These are phyloP conservation scores for Ceyx cyanopectus DNA, from an alignment of 2,113 vertebrate species.

Conservation along the genomic window DNA sequence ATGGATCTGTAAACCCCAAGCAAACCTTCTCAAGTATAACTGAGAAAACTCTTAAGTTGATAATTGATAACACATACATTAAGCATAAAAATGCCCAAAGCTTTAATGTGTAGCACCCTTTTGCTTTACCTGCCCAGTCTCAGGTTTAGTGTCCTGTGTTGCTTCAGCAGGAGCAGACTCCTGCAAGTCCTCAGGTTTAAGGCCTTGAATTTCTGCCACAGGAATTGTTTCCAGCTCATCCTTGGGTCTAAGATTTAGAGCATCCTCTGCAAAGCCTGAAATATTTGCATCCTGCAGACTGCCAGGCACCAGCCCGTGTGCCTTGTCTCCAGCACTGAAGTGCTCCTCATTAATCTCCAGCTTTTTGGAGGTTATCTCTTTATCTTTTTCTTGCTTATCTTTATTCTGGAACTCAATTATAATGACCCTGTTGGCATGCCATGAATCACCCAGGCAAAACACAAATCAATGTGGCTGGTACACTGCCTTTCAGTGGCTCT, in stretches of 20 bases:
- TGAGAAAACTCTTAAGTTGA: not conserved
- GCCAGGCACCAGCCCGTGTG: accelerated
- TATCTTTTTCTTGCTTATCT: too few species aligned
- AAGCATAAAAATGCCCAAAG: not conserved
- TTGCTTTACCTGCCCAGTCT: conserved; percentile 31
- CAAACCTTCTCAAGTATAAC: not conserved
- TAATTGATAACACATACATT: not conserved
- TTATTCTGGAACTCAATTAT: too few species aligned
- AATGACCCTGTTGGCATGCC: too few species aligned
- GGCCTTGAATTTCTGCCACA: not conserved
- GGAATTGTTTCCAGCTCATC: not conserved
- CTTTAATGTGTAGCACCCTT: not conserved
- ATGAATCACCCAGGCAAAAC: too few species aligned
- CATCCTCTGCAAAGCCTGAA: not conserved
- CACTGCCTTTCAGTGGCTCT: too few species aligned
- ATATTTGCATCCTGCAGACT: not conserved
- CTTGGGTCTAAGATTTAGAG: not conserved
- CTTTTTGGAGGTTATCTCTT: too few species aligned
- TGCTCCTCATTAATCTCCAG: too few species aligned
- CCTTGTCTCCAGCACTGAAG: not conserved
- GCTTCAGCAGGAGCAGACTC: not conserved
- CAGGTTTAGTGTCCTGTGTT: not conserved
- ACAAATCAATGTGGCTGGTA: too few species aligned
- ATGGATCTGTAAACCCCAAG: not conserved
- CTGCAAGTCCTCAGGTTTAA: not conserved